These are phyloP conservation scores for Eremobia ochroleuca DNA, from an alignment of 2,888 invertebrate species.

Conservation along the genomic window DNA sequence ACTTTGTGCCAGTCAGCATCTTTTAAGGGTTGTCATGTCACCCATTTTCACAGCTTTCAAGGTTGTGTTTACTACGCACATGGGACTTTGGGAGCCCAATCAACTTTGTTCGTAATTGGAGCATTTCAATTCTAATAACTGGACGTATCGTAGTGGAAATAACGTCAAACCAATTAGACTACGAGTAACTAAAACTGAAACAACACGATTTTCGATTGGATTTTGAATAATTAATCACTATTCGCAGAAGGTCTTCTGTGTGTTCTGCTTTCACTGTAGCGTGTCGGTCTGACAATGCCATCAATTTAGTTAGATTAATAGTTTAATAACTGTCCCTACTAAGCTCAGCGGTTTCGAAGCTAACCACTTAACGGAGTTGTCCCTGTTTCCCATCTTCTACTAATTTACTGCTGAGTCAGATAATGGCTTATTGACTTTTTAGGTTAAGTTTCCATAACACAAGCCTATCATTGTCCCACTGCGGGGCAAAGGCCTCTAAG, in stretches of 20 bases:
- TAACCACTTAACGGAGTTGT: slow-evolving; percentile 4
- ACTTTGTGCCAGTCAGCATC: not conserved
- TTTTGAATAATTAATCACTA: slow-evolving; percentile 53
- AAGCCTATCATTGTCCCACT: no score
- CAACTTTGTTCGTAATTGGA: slow-evolving; percentile 30
- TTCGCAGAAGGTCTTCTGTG: slow-evolving; percentile 32
- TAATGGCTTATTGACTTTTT: not conserved
- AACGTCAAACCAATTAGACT: slow-evolving; percentile 27
- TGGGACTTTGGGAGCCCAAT: slow-evolving; percentile 22
- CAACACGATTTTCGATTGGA: slow-evolving; percentile 13
- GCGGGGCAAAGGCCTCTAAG: no score
- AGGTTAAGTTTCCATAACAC: not conserved
- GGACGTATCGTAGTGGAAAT: slow-evolving; percentile 23
- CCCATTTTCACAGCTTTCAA: not conserved
- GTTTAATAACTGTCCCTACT: slow-evolving; percentile 51
- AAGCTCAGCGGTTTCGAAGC: slow-evolving; percentile 37
- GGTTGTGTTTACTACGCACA: slow-evolving; percentile 14
- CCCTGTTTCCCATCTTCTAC: not conserved
- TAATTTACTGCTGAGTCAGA: slow-evolving; percentile 25
- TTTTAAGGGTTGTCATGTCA: not conserved
- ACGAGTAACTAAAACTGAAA: slow-evolving; percentile 22
- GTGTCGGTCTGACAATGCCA: slow-evolving; percentile 34
- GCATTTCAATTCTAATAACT: slow-evolving; percentile 26
- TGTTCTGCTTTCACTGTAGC: slow-evolving; percentile 32
- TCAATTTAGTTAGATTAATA: slow-evolving; percentile 48